phyloP scores from a whole-genome alignment of 2,888 invertebrate genomes.

The Agonopterix alstromeriana region DNA sequence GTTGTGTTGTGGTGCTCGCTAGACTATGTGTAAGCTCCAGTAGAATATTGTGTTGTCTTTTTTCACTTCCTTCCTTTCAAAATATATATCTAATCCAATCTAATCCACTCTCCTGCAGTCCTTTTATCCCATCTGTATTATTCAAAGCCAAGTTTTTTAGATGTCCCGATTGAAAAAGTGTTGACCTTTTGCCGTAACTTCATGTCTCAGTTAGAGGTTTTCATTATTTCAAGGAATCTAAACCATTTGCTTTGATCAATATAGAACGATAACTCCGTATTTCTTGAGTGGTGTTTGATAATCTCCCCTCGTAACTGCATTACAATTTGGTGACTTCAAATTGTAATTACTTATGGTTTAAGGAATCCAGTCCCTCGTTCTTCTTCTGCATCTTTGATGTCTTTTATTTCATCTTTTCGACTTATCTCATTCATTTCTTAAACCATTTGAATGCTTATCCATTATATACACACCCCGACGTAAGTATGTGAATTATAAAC shows the following conservation, averaged over 20 bases:
- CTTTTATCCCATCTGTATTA: conserved; percentile 25
- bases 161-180: conserved; percentile 22
- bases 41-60: conserved; percentile 10
- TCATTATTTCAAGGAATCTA: conserved; percentile 33
- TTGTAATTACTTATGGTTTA: conserved; percentile 75
- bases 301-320: conserved; percentile 79
- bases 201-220: conserved; percentile 51
- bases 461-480: conserved; percentile 2
- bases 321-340: conserved; percentile 76
- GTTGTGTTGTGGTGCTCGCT: conserved; percentile 4
- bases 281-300: conserved; percentile 58
- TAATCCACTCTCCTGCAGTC: conserved; percentile 9
- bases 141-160: conserved; percentile 37
- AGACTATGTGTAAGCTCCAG: conserved; percentile 1
- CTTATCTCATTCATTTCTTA: conserved; percentile 14
- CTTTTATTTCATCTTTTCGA: conserved; percentile 28
- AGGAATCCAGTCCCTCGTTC: conserved; percentile 72
- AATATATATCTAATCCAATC: background rate
- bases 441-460: conserved; percentile 14
- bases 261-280: conserved; percentile 26
- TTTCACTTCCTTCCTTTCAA: conserved; percentile 15
- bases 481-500: background rate
- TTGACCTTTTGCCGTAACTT: conserved; percentile 53
- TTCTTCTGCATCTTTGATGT: conserved; percentile 55
- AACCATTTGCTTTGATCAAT: conserved; percentile 37